Evolutionary conservation across 2,888 invertebrate genomes (phyloP), one percentile per base, ranked within the genome.

Genomic region (Prenolepis imparis): DNA sequence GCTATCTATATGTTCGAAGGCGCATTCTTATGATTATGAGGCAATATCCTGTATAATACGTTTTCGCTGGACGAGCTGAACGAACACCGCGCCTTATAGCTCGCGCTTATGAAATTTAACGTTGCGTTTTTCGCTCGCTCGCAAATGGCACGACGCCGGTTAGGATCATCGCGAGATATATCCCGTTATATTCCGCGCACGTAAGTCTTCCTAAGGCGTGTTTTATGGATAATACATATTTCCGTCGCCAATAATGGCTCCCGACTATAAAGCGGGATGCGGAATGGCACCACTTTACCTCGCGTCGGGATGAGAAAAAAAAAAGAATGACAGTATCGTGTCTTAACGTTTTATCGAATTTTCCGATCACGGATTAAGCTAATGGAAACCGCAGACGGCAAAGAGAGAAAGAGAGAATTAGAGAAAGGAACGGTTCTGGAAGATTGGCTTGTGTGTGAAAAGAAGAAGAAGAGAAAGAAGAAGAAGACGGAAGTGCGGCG

Each of bases 281-380:
- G 77, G 77, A 52, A 81, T 75, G 70, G 70, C 24, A 48, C 59
- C 74, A 61, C 74, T 87, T 70, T 61, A 28, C 64, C 39, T 66
- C 63, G 44, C 44, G n/a, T 66, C 32, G 75, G 24, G 82, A 61
- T 59, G 73, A 55, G 61, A 48, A 75, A 68, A 78, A 63, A 82
- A 36, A 36, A 36, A 28, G 28, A 28, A 83, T 77, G 84, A 68
- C 84, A 36, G 67, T 70, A 86, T 84, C 81, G 81, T 84, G 64
- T 61, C 78, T 74, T 75, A 87, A 61, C 83, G 80, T 84, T 86
- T 87, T 87, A 89, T 86, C 88, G 86, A 85, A 81, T 82, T 84
- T 82, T 63, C 63, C 28, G 68, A 74, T 5, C 39, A 68, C 66
- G 81, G 86, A 90, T 89, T 87, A 87, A 86, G 83, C 83, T 73